Conservation (phyloP, 2,797 vertebrate species). For the Naso thynnoides region DNA sequence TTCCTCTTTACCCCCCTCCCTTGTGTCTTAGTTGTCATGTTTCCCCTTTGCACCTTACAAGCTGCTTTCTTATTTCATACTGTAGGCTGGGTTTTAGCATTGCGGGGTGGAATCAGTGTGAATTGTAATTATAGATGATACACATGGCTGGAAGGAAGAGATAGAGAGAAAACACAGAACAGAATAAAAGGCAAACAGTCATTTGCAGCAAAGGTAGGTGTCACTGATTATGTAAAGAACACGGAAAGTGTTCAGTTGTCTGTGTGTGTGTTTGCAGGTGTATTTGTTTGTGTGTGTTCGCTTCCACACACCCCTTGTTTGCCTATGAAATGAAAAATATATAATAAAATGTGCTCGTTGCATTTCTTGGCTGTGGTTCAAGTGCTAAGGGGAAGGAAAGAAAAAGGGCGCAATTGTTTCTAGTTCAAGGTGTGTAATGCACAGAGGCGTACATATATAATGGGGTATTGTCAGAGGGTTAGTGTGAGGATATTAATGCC, state of each 20-base stretch:
- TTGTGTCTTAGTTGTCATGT: slow-evolving; percentile 70
- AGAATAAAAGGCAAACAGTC: slow-evolving; percentile 83
- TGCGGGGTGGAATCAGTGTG: slow-evolving; percentile 74
- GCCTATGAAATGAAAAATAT: slow-evolving; percentile 67
- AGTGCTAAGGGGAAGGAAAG: slow-evolving; percentile 80
- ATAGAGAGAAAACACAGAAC: slow-evolving; percentile 79
- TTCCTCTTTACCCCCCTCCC: slow-evolving; percentile 42
- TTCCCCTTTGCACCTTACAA: slow-evolving; percentile 74
- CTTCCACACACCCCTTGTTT: slow-evolving; percentile 45
- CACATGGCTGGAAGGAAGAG: slow-evolving; percentile 80
- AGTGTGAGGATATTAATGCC: slow-evolving; percentile 85
- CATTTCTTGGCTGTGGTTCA: slow-evolving; percentile 81
- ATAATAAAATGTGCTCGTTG: slow-evolving; percentile 73
- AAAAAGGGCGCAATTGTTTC: slow-evolving; percentile 82
- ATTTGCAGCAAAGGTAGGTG: slow-evolving; percentile 82
- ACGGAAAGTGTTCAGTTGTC: slow-evolving; percentile 67
- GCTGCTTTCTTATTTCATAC: slow-evolving; percentile 75
- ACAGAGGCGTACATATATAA: slow-evolving; percentile 85
- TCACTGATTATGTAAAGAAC: slow-evolving; percentile 84
- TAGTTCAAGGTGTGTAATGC: slow-evolving; percentile 86
- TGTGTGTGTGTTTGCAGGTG: slow-evolving; percentile 35
- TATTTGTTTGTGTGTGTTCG: slow-evolving; percentile 14
- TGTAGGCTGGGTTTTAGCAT: slow-evolving; percentile 76
- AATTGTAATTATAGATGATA: slow-evolving; percentile 86
- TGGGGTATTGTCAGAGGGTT: slow-evolving; percentile 85